Base-by-base conservation (phyloP, 2,888 invertebrate species). In the Scaptomyza flava region DNA sequence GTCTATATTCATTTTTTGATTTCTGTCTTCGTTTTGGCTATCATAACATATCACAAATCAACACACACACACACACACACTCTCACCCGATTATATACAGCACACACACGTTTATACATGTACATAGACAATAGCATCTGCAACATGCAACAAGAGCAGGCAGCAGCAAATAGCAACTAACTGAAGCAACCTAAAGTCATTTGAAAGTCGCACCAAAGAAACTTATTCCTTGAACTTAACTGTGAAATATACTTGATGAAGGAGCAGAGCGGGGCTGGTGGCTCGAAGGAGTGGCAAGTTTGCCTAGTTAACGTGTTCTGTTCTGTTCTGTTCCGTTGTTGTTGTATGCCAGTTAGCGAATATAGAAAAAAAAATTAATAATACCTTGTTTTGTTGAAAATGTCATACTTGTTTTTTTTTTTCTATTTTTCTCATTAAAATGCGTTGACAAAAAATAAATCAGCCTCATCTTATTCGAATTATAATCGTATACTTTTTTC, bases 171-270 rank as follows among this genome's bases (percentile, higher is more conserved):
- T 38, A 31, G 45, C 56, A 68, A 54, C 64, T 58, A 67, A 60
- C 75, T 63, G 68, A 81, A 64, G 74, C 77, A 82, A 58, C 51
- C 68, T 57, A 81, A 85, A 81, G 81, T 81, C 83, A 81, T 85
- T 85, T 81, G 86, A 81, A 81, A 81, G 81, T 81, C 81, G 75
- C 67, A 66, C 75, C 36, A 23, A 63, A 56, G 62, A 42, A 74
- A 69, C 70, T 57, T 68, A 34, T 63, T 52, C 47, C 68, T 53
- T 60, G 48, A 53, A 67, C 68, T 59, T 59, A 51, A 27, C 12
- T 36, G 46, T 59, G 34, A 59, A 67, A 45, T 46, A 14, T 48
- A 47, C 36, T 48, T 33, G 8, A 5, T 17, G 33, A 0, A n/a
- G 3, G n/a, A 3, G 11, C 8, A 5, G 8, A 4, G 6, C 4